phyloP scores from a whole-genome alignment of 2,888 invertebrate genomes.

The Cabera pusaria region DNA sequence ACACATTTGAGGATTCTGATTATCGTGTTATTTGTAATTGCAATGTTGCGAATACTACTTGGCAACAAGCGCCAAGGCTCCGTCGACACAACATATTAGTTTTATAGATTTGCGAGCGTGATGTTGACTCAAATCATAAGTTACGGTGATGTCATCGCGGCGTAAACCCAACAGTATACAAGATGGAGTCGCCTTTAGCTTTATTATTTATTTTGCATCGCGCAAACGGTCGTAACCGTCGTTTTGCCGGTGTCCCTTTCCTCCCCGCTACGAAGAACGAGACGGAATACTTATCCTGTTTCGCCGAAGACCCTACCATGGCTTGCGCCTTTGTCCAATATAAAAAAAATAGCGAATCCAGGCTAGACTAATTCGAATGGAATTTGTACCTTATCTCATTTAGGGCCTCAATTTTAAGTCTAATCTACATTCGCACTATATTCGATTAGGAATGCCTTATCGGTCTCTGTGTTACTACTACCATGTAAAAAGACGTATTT shows the following conservation, averaged over 20 bases:
- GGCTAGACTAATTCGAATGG: slow-evolving; percentile 1
- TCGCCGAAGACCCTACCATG: slow-evolving; percentile 48
- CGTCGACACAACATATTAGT: slow-evolving; percentile 53
- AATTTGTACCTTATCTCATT: slow-evolving; percentile 6
- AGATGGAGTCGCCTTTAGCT: slow-evolving; percentile 62
- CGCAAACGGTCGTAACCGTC: slow-evolving; percentile 74
- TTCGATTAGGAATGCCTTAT: no score
- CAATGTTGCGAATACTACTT: slow-evolving; percentile 38
- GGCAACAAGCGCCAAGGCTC: slow-evolving; percentile 53
- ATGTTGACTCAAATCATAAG: slow-evolving; percentile 75
- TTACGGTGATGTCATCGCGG: slow-evolving; percentile 74
- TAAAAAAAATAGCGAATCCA: no score
- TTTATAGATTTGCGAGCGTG: slow-evolving; percentile 43
- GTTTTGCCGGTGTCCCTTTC: slow-evolving; percentile 63
- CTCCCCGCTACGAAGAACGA: slow-evolving; percentile 40
- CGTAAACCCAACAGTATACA: slow-evolving; percentile 53
- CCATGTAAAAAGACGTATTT: slow-evolving; percentile 12
- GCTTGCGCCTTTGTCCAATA: slow-evolving; percentile 55
- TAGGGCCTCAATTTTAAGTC: slow-evolving; percentile 15
- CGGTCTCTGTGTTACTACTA: no score
- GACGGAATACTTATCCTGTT: slow-evolving; percentile 60
- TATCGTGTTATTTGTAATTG: slow-evolving; percentile 20
- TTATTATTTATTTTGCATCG: slow-evolving; percentile 75
- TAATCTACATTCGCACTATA: slow-evolving; percentile 5
- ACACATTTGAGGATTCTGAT: no score